phyloP scores from a whole-genome alignment of 1,140 invertebrate species.

The Bemisia tabaci region DNA sequence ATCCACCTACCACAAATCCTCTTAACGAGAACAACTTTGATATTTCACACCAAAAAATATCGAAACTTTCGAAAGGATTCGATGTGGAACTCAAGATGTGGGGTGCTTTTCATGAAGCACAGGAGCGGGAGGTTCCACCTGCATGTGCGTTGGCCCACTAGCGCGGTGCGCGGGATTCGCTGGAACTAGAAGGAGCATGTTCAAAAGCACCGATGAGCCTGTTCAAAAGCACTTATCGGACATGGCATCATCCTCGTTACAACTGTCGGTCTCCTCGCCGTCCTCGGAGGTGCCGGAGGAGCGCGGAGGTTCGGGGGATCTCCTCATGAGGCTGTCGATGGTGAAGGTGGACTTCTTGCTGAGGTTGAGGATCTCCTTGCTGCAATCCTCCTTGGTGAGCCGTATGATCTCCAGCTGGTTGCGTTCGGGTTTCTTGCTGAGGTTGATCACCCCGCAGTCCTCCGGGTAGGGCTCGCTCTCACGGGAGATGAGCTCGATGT shows the following conservation, averaged over 20 bases:
- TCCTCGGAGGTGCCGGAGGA: neutral
- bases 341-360: neutral
- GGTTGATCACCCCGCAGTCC: neutral
- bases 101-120: too few species aligned
- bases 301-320: neutral
- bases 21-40: too few species aligned
- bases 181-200: too few species aligned
- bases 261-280: neutral
- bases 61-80: too few species aligned
- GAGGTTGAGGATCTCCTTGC: neutral
- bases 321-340: neutral
- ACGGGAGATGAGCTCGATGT: neutral
- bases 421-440: neutral
- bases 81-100: too few species aligned
- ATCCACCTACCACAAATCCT: too few species aligned
- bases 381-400: neutral
- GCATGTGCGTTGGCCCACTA: too few species aligned
- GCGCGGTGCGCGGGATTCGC: too few species aligned
- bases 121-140: too few species aligned
- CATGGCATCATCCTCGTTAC: neutral
- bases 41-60: too few species aligned
- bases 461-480: neutral
- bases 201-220: too few species aligned
- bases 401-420: neutral
- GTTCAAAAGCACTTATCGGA: too few species aligned